phyloP scores from a whole-genome alignment of 2,888 invertebrate genomes.

The Plebejus melissa region DNA sequence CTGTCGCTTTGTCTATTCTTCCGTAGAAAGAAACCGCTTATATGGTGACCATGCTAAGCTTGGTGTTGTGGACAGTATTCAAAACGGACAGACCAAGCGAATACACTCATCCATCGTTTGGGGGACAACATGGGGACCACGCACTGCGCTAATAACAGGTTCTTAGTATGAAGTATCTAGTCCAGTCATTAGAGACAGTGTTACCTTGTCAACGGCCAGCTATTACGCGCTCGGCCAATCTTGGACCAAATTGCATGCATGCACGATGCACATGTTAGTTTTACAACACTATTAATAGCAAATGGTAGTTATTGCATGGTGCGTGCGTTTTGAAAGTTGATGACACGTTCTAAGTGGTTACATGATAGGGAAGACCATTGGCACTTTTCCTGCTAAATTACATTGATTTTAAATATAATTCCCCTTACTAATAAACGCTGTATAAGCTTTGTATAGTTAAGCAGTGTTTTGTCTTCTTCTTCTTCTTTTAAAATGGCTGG shows the following conservation, averaged over 20 bases:
- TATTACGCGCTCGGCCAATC: conserved; percentile 55
- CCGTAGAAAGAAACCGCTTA: too few species aligned
- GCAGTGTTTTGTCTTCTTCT: too few species aligned
- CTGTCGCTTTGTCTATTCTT: too few species aligned
- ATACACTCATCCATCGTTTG: not conserved
- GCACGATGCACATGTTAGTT: conserved; percentile 44
- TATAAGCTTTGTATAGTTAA: too few species aligned
- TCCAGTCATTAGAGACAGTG: not conserved
- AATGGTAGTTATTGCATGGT: conserved; percentile 54
- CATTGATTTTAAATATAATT: not conserved
- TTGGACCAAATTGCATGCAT: conserved; percentile 53
- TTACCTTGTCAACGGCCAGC: conserved; percentile 32
- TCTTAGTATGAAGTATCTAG: not conserved
- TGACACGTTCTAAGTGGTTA: not conserved
- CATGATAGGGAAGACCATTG: not conserved
- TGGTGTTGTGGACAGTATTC: not conserved
- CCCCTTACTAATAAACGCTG: too few species aligned
- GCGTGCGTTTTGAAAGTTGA: conserved; percentile 50
- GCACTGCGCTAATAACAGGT: conserved; percentile 9
- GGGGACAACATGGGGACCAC: not conserved
- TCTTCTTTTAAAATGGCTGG: too few species aligned
- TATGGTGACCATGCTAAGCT: too few species aligned
- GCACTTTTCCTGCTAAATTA: not conserved
- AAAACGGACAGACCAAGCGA: not conserved
- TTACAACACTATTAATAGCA: conserved; percentile 51